Base-by-base conservation (phyloP, 2,888 invertebrate genomes). In the Sipunculus nudus region DNA sequence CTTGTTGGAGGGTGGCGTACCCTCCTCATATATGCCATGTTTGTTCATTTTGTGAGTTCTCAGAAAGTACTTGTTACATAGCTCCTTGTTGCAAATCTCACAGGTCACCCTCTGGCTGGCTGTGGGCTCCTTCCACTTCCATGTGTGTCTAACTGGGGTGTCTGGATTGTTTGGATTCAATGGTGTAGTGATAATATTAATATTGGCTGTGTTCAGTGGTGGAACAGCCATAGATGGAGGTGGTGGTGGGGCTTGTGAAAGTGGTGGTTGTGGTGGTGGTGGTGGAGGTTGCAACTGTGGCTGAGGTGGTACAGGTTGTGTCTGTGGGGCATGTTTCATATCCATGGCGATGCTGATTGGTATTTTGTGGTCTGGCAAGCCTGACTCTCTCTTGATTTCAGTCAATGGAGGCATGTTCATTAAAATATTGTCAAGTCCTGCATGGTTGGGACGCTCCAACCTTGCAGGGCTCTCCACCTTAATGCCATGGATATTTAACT, bases 401-500 rank as follows among this genome's bases (percentile, higher is more conserved):
- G 25, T 26, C 10, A 35, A 26, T 13, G 28, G 8, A 13, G 19
- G 10, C 48, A 10, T 13, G 8, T 8, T 16, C 10, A 10, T 13
- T 8, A 8, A 29, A 28, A 8, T n/a, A 16, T 48, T n/a, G 46
- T 25, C n/a, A 47, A 13, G 19, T 38, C 19, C 38, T 31, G 21
- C 10, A 28, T 40, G 21, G 8, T 19, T n/a, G 21, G 16, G 43
- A 43, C 16, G 43, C 10, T 16, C 19, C 13, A 19, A 21, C 13
- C 52, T 16, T 23, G 26, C 26, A 29, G 16, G 21, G 26, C n/a
- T 19, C 2, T 65, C 62, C 4, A 53, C 32, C 38, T 62, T 65
- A 32, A 99, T 94, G 21, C 97, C 97, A 83, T 99, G 99, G 32
- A 95, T 95, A 84, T 97, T 97, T 80, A 95, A 94, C 81, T 97